Conservation (phyloP, 1,140 invertebrate species). For the Drosophila sechellia region DNA sequence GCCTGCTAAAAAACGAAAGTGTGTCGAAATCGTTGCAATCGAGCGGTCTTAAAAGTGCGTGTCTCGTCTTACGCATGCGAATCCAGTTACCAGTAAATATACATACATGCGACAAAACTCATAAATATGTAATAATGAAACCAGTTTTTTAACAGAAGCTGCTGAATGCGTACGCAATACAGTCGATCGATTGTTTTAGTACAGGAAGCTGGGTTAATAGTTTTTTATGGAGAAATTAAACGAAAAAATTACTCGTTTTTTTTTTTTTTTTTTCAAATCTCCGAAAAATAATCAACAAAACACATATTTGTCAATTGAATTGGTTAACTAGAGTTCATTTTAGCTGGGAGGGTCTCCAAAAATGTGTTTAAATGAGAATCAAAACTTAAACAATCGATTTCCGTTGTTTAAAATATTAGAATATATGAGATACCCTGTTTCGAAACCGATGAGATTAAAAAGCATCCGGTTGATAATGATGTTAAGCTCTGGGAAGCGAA, state of each 20-base stretch:
- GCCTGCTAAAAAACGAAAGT: slow-evolving; percentile 40
- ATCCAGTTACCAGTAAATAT: slow-evolving; percentile 8
- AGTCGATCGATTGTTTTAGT: not conserved
- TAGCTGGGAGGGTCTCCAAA: not conserved
- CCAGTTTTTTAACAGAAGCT: slow-evolving; percentile 9
- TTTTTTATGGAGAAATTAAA: not conserved
- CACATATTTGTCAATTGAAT: not conserved
- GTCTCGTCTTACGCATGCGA: slow-evolving; percentile 28
- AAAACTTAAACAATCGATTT: too few relatives aligned
- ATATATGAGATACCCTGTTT: not conserved
- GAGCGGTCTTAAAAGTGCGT: slow-evolving; percentile 35
- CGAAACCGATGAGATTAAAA: too few relatives aligned
- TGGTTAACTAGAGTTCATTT: not conserved
- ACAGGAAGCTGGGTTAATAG: slow-evolving; percentile 9
- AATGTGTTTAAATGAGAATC: too few relatives aligned
- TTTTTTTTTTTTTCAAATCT: not conserved
- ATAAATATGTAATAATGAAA: slow-evolving; percentile 12
- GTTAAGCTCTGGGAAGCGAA: slow-evolving; percentile 9
- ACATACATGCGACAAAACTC: not conserved
- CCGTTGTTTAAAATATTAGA: not conserved
- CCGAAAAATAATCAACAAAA: not conserved
- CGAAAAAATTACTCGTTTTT: too few relatives aligned
- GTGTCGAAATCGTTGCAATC: slow-evolving; percentile 35
- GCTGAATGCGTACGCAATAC: slow-evolving; percentile 1
- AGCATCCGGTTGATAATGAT: not conserved